Conservation (phyloP, 2,113 vertebrate species). For the Nesoenas mayeri region DNA sequence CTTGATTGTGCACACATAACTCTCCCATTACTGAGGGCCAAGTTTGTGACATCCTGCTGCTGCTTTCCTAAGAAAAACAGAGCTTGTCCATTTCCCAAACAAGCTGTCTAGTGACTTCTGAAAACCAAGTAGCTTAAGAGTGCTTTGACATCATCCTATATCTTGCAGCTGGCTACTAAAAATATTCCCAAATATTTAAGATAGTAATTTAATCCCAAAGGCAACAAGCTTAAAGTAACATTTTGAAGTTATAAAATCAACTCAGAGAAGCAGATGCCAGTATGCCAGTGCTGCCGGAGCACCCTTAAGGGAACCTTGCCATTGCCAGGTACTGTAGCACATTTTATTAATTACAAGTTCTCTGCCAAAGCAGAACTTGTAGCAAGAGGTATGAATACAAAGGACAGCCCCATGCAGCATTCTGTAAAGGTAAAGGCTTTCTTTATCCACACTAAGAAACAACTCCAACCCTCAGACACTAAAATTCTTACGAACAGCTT, state of each 20-base stretch:
- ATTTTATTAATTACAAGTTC: neutral
- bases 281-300: neutral
- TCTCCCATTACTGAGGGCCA: neutral
- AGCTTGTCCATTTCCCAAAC: neutral
- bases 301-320: neutral
- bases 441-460: neutral
- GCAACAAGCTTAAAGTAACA: neutral
- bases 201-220: neutral
- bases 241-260: neutral
- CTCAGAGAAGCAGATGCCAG: neutral
- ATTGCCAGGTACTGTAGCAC: neutral
- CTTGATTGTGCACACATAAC: neutral
- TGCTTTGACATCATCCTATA: neutral
- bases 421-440: neutral
- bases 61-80: neutral
- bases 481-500: neutral
- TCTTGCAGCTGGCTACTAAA: neutral
- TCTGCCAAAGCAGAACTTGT: neutral
- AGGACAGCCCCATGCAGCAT: neutral
- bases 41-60: neutral
- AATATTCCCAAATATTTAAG: neutral
- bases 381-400: neutral
- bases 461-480: neutral
- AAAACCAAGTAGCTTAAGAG: neutral
- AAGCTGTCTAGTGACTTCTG: neutral